phyloP scores from a whole-genome alignment of 2,888 invertebrate species.

The Mantis religiosa region DNA sequence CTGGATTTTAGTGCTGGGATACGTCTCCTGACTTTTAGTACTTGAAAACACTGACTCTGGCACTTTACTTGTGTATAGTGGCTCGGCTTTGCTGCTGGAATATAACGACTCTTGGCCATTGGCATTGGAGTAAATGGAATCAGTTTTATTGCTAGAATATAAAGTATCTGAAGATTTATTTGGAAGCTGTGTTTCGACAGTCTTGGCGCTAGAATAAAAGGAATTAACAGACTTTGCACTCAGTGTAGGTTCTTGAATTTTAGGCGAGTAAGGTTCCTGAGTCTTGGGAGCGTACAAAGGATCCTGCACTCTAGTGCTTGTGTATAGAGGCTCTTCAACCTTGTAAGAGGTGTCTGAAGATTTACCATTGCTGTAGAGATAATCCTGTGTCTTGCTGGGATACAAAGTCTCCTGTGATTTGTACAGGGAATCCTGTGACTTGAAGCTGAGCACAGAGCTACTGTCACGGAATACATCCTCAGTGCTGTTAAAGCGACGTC shows the following conservation, averaged over 20 bases:
- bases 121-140: neutral
- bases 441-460: neutral
- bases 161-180: neutral
- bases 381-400: neutral
- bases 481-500: slow-evolving; percentile 41
- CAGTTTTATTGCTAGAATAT: neutral
- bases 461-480: slow-evolving; percentile 41
- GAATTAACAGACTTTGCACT: neutral
- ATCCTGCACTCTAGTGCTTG: neutral
- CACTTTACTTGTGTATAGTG: neutral
- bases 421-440: neutral
- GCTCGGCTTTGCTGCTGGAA: neutral
- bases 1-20: neutral
- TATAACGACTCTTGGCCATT: neutral
- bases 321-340: neutral
- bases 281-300: neutral
- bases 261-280: neutral
- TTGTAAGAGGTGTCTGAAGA: neutral
- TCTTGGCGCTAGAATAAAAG: neutral
- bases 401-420: neutral
- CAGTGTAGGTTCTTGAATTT: neutral
- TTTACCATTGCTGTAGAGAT: neutral
- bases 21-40: neutral
- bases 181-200: neutral
- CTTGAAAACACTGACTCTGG: neutral